A percentile compares a stretch with the other conserved stretches of the same genome.
Evolutionary conservation across 2,888 invertebrate genomes (phyloP).

Genomic region (Odontomyia ornata): DNA sequence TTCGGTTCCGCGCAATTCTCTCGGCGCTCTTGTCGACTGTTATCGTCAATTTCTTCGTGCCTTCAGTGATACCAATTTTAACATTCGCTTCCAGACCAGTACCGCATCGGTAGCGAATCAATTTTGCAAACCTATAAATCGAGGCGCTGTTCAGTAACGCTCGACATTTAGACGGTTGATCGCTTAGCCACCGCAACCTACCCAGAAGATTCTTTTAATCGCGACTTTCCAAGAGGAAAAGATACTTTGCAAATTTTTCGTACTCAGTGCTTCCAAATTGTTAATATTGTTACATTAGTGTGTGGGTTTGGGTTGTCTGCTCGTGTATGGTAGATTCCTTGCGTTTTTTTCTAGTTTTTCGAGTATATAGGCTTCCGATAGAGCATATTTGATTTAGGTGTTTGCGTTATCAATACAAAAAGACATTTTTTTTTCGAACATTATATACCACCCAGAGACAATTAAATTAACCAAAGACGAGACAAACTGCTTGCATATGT

Average conservation of each 20-base stretch:
- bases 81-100: background rate
- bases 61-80: too few relatives aligned
- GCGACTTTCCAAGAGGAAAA: background rate
- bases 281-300: background rate
- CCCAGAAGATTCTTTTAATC: background rate
- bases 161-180: slow-evolving; percentile 11
- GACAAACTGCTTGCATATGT: background rate
- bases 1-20: background rate
- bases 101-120: background rate
- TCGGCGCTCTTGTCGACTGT: background rate
- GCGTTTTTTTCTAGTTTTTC: background rate
- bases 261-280: background rate
- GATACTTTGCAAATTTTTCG: background rate
- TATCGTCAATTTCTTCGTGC: background rate
- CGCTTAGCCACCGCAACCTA: background rate
- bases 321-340: background rate
- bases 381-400: slow-evolving; percentile 15
- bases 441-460: background rate
- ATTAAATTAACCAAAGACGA: background rate
- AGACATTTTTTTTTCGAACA: slow-evolving; percentile 14
- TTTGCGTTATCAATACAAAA: slow-evolving; percentile 4
- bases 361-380: slow-evolving; percentile 5
- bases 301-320: background rate
- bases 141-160: background rate
- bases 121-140: slow-evolving; percentile 23